phyloP scores from a whole-genome alignment of 2,888 invertebrate species.

The Amblyjoppa proteus region DNA sequence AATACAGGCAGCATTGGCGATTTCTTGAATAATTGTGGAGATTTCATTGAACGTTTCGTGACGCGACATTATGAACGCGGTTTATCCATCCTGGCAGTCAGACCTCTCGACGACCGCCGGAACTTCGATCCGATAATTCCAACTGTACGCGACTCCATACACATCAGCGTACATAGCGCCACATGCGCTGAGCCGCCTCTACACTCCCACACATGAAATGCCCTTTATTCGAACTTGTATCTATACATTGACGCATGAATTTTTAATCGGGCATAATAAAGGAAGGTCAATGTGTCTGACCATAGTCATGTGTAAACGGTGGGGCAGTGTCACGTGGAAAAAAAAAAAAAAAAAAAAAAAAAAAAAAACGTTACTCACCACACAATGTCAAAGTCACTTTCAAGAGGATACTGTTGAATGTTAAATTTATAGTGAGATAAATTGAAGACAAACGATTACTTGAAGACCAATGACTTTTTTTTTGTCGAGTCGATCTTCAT shows the following conservation, averaged over 20 bases:
- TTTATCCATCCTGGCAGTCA: slow-evolving; percentile 26
- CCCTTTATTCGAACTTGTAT: slow-evolving; percentile 51
- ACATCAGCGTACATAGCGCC: not conserved
- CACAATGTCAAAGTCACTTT: slow-evolving; percentile 24
- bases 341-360: slow-evolving; percentile 33
- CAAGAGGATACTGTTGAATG: slow-evolving; percentile 15
- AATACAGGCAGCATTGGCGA: not conserved
- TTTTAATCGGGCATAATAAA: slow-evolving; percentile 71
- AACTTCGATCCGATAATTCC: slow-evolving; percentile 38
- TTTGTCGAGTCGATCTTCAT: no score
- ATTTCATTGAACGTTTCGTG: not conserved
- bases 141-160: slow-evolving; percentile 9
- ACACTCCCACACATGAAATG: not conserved
- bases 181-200: not conserved
- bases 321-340: not conserved
- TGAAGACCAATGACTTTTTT: no score
- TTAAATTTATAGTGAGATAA: not conserved
- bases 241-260: slow-evolving; percentile 67
- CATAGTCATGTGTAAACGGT: slow-evolving; percentile 14
- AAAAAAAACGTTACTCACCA: slow-evolving; percentile 28
- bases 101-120: slow-evolving; percentile 29
- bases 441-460: no score
- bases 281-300: slow-evolving; percentile 74
- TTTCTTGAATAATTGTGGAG: slow-evolving; percentile 8
- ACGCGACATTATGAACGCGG: slow-evolving; percentile 9